Base-by-base conservation (phyloP, 2,888 invertebrate genomes). In the Pachycephus smyrnensis region DNA sequence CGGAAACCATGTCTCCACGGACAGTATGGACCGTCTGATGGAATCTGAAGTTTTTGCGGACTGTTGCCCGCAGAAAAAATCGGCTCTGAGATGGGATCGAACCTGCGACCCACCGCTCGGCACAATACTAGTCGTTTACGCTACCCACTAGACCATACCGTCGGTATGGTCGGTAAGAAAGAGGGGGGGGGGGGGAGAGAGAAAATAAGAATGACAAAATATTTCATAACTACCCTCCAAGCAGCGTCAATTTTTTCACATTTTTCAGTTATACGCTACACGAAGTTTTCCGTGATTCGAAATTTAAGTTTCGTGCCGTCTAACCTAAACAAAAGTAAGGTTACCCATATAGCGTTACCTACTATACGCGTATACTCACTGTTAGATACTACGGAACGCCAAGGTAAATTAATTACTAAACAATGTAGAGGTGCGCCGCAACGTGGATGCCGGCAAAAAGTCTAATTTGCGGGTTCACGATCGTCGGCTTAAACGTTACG, bases 391-490 rank as follows among this genome's bases (percentile, higher is more conserved):
- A 36, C 69, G 69, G 69, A 78, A 74, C 69, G 74, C 77, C 81
- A 76, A 79, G 84, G 79, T 85, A 87, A 87, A 87, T 87, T 87
- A 87, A 87, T 88, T 87, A 87, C 83, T 82, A 84, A 84, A 86
- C 83, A 86, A 87, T 84, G n/a, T 15, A 78, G 23, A 75, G 35
- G 73, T 31, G 35, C 11, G 75, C 55, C 23, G 55, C 23, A 73
- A 73, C 76, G 68, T 15, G 68, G 75, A 73, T 68, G 73, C 76
- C 32, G 33, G 73, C 78, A 83, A 81, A 78, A 81, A 75, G 79
- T 79, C 79, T 83, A 84, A 84, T 83, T 84, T 82, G 84, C 79
- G 81, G 81, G 78, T 82, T 75, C 76, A 69, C 68, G 37, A 75
- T 79, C 77, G 55, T 74, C 80, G 79, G 78, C 79, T 77, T 80